These are phyloP conservation scores for Plutomurus gul DNA, from an alignment of 1,140 invertebrate genomes.

Conservation along the genomic window DNA sequence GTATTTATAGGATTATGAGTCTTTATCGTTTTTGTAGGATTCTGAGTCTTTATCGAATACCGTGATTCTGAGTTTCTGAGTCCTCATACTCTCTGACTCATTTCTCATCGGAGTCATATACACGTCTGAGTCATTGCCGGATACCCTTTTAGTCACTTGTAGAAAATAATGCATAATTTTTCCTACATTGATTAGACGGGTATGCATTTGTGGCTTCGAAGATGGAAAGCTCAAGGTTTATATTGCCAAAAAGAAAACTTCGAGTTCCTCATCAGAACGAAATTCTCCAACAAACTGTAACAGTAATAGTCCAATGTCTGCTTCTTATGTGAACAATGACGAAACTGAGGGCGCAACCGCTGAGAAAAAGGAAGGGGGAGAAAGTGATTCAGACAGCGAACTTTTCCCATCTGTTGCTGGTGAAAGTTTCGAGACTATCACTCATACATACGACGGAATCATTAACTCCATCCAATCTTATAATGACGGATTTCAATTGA, in stretches of 20 bases:
- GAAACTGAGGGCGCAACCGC: neutral
- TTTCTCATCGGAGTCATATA: too few relatives aligned
- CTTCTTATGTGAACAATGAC: neutral
- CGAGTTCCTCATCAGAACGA: neutral
- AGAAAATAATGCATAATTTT: too few relatives aligned
- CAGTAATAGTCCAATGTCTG: neutral
- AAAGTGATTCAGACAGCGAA: neutral
- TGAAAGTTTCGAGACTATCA: constrained; percentile 37
- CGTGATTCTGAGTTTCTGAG: too few relatives aligned
- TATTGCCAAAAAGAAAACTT: constrained; percentile 34
- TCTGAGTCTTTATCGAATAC: too few relatives aligned
- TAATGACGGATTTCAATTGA: constrained; percentile 40
- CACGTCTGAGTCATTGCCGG: too few relatives aligned
- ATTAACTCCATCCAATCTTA: constrained; percentile 49
- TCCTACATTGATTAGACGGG: constrained; percentile 9
- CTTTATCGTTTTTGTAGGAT: too few relatives aligned
- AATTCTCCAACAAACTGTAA: neutral
- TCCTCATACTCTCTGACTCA: too few relatives aligned
- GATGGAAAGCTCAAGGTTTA: constrained; percentile 45
- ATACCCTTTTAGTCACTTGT: too few relatives aligned
- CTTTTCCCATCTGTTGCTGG: neutral
- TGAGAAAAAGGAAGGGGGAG: neutral
- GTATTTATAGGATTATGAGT: too few relatives aligned
- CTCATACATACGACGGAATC: constrained; percentile 41
- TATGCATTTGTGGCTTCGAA: constrained; percentile 50